Evolutionary conservation across 2,797 vertebrate genomes (phyloP).

Genomic region (Tinamus major): DNA sequence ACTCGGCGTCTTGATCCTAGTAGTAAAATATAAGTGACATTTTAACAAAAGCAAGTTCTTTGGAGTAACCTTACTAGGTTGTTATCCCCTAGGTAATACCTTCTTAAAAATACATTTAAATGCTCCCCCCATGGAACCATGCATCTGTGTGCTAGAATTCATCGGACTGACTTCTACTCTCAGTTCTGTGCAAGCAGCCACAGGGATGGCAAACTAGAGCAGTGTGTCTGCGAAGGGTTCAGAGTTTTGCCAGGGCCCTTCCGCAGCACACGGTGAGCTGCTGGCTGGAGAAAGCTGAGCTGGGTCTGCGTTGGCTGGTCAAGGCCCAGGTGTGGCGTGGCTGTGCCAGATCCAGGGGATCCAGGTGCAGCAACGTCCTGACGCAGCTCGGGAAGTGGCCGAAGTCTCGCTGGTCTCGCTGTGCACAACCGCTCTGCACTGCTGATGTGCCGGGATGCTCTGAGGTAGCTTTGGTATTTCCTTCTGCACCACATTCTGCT

Average conservation of each 20-base stretch:
- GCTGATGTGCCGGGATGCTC: fast-evolving
- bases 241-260: not conserved
- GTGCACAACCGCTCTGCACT: not conserved
- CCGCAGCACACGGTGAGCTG: not conserved
- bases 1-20: slow-evolving; percentile 27
- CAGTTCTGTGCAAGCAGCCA: not conserved
- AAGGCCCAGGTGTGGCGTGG: not conserved
- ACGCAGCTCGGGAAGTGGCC: not conserved
- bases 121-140: not conserved
- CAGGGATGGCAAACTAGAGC: not conserved
- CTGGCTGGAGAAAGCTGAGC: not conserved
- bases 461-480: not conserved
- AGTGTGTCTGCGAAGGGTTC: not conserved
- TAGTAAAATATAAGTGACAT: slow-evolving; percentile 48
- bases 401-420: not conserved
- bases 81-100: not conserved
- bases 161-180: not conserved
- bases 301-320: not conserved
- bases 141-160: not conserved
- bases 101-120: not conserved
- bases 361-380: fast-evolving
- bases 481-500: not conserved
- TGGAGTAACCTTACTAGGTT: slow-evolving; percentile 21
- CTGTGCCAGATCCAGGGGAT: not conserved
- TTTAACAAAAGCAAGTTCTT: slow-evolving; percentile 45